phyloP scores from a whole-genome alignment of 2,113 vertebrate species.

The Rana temporaria region DNA sequence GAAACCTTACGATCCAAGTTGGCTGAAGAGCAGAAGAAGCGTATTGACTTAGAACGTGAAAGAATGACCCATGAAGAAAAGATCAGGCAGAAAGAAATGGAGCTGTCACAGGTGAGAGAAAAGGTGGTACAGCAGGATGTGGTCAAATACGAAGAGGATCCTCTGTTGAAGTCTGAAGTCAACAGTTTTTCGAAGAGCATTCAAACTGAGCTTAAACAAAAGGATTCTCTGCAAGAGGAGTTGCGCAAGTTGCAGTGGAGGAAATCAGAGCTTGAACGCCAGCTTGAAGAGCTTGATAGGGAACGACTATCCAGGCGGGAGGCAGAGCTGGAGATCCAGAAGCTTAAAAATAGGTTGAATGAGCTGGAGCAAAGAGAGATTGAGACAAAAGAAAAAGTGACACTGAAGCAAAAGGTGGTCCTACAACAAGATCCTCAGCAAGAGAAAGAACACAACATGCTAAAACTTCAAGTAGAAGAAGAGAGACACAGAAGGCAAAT shows the following conservation, averaged over 20 bases:
- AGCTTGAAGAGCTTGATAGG: slow-evolving; percentile 88
- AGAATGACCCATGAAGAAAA: slow-evolving; percentile 80
- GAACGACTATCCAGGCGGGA: slow-evolving; percentile 88
- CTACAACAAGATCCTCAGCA: slow-evolving; percentile 96
- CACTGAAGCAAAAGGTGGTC: slow-evolving; percentile 93
- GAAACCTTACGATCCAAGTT: slow-evolving; percentile 83
- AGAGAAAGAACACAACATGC: slow-evolving; percentile 90
- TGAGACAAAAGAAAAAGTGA: slow-evolving; percentile 89
- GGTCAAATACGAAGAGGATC: slow-evolving; percentile 88
- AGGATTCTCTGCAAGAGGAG: slow-evolving; percentile 81
- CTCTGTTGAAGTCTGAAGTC: slow-evolving; percentile 83
- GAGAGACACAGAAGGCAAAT: slow-evolving; percentile 85
- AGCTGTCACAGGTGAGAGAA: slow-evolving; percentile 87
- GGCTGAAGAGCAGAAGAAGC: slow-evolving; percentile 88
- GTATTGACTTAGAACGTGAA: slow-evolving; percentile 87
- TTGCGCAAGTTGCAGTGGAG: slow-evolving; percentile 82
- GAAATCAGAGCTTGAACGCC: slow-evolving; percentile 84
- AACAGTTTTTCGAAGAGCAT: slow-evolving; percentile 82
- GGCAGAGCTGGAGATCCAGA: slow-evolving; percentile 91
- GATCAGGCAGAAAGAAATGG: slow-evolving; percentile 84
- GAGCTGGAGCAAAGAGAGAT: slow-evolving; percentile 81
- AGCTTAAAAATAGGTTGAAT: slow-evolving; percentile 79
- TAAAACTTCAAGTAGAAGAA: slow-evolving; percentile 89
- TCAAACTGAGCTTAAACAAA: slow-evolving; percentile 85
- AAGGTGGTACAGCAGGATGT: slow-evolving; percentile 92